Percentiles rank a stretch among this genome's conserved stretches.
phyloP scores from a whole-genome alignment of 2,888 invertebrate species.

The Cerastis leucographa region DNA sequence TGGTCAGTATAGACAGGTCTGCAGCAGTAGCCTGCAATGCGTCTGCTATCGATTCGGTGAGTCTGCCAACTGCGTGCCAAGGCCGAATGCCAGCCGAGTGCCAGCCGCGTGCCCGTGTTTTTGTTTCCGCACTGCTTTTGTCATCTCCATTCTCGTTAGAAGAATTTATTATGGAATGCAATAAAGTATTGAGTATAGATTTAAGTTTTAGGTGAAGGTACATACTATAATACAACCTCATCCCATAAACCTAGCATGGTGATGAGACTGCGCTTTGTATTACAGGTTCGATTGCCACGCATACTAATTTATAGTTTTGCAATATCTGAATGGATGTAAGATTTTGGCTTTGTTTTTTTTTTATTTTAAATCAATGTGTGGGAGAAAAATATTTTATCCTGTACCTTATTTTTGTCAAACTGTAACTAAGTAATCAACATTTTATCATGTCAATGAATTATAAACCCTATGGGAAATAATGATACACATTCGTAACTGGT shows the following conservation, averaged over 20 bases:
- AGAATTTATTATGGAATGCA: too few relatives aligned
- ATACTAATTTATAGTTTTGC: neutral
- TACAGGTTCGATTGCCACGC: neutral
- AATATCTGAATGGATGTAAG: neutral
- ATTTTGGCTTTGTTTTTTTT: neutral
- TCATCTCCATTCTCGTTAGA: neutral
- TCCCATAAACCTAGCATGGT: neutral
- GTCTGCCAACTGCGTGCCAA: conserved; percentile 62
- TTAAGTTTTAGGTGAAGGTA: neutral
- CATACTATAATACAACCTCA: neutral
- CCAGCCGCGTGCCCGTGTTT: conserved; percentile 23
- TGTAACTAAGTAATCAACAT: neutral
- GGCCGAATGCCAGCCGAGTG: conserved; percentile 42
- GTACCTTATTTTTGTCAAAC: neutral
- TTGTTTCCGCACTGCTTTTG: neutral
- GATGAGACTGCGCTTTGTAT: neutral
- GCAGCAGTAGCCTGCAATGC: conserved; percentile 67
- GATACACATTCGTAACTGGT: neutral
- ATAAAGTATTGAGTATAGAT: too few relatives aligned
- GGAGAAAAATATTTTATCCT: neutral
- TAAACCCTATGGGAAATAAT: neutral
- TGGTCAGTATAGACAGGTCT: conserved; percentile 7
- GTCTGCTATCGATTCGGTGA: conserved; percentile 66
- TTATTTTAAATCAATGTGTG: neutral
- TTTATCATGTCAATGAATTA: neutral